Conservation (phyloP, 2,113 vertebrate species). For the Excalfactoria chinensis region DNA sequence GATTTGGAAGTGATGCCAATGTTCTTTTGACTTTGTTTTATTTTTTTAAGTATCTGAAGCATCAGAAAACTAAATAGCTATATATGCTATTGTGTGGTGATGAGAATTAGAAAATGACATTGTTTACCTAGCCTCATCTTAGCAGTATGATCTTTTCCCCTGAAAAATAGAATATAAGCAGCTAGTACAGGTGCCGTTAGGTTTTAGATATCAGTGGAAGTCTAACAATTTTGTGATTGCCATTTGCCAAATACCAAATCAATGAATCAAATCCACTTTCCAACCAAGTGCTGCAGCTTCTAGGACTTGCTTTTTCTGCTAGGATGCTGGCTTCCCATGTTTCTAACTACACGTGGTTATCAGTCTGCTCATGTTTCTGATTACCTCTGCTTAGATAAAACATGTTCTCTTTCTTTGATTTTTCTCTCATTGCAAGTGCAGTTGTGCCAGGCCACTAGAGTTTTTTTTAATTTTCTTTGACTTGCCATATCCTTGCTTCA, state of each 20-base stretch:
- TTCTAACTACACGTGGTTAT: background rate
- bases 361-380: background rate
- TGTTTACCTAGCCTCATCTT: background rate
- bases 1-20: background rate
- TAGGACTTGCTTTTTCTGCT: background rate
- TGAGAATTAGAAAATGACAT: background rate
- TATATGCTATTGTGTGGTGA: accelerated
- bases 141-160: background rate
- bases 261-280: background rate
- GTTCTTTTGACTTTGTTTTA: background rate
- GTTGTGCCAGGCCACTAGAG: background rate
- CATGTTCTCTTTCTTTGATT: background rate
- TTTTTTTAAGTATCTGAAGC: background rate
- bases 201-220: background rate
- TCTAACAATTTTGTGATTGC: background rate
- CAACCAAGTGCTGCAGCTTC: background rate
- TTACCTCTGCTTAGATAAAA: background rate
- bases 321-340: background rate
- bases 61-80: background rate
- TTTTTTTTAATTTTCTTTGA: background rate
- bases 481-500: background rate
- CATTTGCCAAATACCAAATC: background rate
- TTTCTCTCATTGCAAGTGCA: background rate
- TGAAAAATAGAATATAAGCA: background rate
- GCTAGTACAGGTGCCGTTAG: background rate